Percentiles rank a stretch among this genome's conserved stretches.
These are phyloP conservation scores for Limulus polyphemus DNA, from an alignment of 2,888 invertebrate species.

Conservation along the genomic window DNA sequence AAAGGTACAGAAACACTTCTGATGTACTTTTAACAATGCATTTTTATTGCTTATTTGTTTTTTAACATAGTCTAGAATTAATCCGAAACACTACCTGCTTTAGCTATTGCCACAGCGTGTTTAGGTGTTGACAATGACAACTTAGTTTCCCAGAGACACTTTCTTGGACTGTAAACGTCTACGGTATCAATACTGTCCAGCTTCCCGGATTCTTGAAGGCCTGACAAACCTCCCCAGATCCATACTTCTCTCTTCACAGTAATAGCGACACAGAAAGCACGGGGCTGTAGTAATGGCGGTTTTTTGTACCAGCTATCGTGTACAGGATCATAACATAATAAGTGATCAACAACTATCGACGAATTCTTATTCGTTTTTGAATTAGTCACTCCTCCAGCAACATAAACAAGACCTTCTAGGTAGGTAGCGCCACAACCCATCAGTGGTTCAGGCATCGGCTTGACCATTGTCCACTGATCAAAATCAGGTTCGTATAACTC, in stretches of 20 bases:
- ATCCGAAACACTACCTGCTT: conserved; percentile 11
- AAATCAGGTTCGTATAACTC: conserved; percentile 14
- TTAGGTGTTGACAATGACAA: conserved; percentile 10
- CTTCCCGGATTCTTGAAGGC: conserved; percentile 8
- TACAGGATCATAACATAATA: no score
- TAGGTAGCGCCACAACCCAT: conserved; percentile 12
- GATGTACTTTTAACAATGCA: no score
- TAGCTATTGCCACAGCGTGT: conserved; percentile 11
- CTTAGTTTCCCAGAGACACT: conserved; percentile 11
- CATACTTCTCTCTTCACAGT: conserved; percentile 16
- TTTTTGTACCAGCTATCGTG: conserved; percentile 10
- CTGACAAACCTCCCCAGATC: conserved; percentile 17
- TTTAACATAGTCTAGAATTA: not conserved
- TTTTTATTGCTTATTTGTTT: no score
- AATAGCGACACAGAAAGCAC: conserved; percentile 12
- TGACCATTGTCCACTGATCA: conserved; percentile 12
- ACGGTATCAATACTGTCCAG: conserved; percentile 11
- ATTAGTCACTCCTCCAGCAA: conserved; percentile 12
- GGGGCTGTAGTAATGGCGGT: conserved; percentile 8
- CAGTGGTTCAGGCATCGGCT: conserved; percentile 14
- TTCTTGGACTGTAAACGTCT: conserved; percentile 11
- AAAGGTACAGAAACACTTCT: no score
- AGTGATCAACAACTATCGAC: no score
- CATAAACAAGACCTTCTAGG: conserved; percentile 12
- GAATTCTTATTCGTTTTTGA: not conserved